These are phyloP conservation scores for Cinclus mexicanus DNA, from an alignment of 2,113 vertebrate genomes.

Conservation along the genomic window DNA sequence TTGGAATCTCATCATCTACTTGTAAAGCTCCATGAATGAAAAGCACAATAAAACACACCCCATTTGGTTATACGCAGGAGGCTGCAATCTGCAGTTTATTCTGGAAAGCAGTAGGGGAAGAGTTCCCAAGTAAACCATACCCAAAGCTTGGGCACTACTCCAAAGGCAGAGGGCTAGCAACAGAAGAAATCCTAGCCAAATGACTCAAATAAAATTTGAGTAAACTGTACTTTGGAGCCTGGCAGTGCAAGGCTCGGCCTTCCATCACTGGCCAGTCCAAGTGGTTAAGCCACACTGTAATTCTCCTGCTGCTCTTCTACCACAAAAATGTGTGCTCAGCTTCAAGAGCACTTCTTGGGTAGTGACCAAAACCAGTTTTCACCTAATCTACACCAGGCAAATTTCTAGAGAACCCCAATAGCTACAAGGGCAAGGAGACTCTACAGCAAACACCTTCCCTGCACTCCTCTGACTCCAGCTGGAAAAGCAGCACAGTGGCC, in stretches of 20 bases:
- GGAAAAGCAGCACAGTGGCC: neutral
- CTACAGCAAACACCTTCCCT: neutral
- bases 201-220: neutral
- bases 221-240: neutral
- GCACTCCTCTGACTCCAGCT: neutral
- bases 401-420: neutral
- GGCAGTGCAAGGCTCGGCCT: neutral
- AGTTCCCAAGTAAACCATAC: neutral
- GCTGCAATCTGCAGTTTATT: neutral
- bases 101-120: neutral
- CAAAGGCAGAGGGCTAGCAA: neutral
- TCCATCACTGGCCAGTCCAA: neutral
- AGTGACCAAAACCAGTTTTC: neutral
- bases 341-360: neutral
- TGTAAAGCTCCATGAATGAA: neutral
- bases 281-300: neutral
- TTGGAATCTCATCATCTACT: neutral
- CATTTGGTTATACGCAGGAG: neutral
- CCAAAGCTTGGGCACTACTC: neutral
- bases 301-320: neutral
- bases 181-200: neutral
- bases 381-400: neutral
- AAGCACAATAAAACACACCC: neutral
- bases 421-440: neutral
- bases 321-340: neutral